Evolutionary conservation across 1,140 invertebrate species (phyloP).

Genomic region (Diorhabda sublineata): DNA sequence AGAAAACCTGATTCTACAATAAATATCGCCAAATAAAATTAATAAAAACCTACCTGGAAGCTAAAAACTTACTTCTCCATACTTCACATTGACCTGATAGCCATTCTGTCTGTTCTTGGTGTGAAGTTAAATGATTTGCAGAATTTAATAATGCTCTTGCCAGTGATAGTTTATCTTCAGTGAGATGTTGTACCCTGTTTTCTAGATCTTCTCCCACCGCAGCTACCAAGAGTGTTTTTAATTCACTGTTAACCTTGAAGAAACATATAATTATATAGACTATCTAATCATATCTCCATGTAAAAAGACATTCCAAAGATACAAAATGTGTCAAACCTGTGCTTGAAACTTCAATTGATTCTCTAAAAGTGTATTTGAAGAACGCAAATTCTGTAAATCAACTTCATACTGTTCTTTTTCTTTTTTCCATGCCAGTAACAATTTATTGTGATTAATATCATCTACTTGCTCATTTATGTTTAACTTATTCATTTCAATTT

Average conservation of each 20-base stretch:
- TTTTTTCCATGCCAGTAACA: conserved; percentile 39
- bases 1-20: too few relatives aligned
- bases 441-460: conserved; percentile 37
- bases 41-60: conserved; percentile 64
- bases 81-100: conserved; percentile 90
- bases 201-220: conserved; percentile 92
- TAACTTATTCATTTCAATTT: conserved; percentile 49
- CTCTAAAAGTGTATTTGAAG: conserved; percentile 62
- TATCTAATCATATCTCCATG: too few relatives aligned
- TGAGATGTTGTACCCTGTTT: conserved; percentile 80
- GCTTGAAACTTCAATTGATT: conserved; percentile 68
- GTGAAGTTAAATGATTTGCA: conserved; percentile 75
- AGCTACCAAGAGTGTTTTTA: conserved; percentile 89
- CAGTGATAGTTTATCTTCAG: conserved; percentile 85
- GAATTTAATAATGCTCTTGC: conserved; percentile 80
- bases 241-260: conserved; percentile 80
- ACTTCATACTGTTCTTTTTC: conserved; percentile 46
- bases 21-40: too few relatives aligned
- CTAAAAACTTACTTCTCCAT: conserved; percentile 92
- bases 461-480: conserved; percentile 30
- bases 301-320: too few relatives aligned
- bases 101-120: conserved; percentile 90
- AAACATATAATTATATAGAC: not conserved
- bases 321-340: conserved; percentile 46
- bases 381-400: conserved; percentile 57